A percentile compares a stretch with the other conserved stretches of the same genome.
Evolutionary conservation across 2,888 invertebrate genomes (phyloP).

Genomic region (Ormia ochracea): DNA sequence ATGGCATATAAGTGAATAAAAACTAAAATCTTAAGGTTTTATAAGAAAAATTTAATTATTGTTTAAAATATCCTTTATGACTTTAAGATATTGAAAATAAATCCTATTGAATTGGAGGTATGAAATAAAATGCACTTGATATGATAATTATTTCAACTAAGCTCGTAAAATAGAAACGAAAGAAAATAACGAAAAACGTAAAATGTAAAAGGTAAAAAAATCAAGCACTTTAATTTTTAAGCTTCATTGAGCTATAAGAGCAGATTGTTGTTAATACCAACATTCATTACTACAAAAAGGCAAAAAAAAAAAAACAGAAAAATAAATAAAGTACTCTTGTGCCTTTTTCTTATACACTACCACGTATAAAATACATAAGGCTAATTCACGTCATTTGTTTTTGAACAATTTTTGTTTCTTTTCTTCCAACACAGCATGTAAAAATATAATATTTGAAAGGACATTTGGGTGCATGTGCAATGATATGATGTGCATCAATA

Average conservation of each 20-base stretch:
- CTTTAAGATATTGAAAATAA: background rate
- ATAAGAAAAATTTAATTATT: no score
- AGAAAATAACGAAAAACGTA: background rate
- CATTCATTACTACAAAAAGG: background rate
- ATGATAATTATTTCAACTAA: constrained; percentile 46
- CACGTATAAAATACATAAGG: no score
- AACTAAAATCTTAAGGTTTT: no score
- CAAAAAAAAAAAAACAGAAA: background rate
- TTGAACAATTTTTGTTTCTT: no score
- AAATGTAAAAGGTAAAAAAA: background rate
- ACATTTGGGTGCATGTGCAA: no score
- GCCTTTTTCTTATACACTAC: background rate
- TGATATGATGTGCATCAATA: no score
- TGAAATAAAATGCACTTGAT: constrained; percentile 36
- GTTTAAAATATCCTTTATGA: background rate
- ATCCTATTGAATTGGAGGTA: background rate
- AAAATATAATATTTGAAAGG: no score
- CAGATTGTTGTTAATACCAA: constrained; percentile 49
- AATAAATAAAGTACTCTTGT: background rate
- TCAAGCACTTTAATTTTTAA: constrained; percentile 51
- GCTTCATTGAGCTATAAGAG: constrained; percentile 50
- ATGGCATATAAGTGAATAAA: no score
- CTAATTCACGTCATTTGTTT: no score
- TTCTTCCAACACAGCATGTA: no score
- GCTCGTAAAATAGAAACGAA: background rate